Percentiles rank a stretch among this genome's conserved stretches.
Evolutionary conservation across 2,113 vertebrate species (phyloP).

Genomic region (Tetraodon nigroviridis): DNA sequence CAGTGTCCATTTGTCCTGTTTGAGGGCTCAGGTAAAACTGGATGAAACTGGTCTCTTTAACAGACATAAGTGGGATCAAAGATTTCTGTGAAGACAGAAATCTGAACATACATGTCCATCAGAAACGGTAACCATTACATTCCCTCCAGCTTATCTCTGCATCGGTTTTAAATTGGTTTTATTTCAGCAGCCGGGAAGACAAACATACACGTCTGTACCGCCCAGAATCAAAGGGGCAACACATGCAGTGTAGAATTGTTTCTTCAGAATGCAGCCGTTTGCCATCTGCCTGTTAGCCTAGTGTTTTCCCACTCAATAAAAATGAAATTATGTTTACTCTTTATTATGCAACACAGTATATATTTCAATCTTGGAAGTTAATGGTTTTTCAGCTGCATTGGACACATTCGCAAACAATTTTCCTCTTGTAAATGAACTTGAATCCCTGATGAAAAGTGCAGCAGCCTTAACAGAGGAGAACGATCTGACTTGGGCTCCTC

Average conservation of each 20-base stretch:
- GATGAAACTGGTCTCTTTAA: too few relatives aligned
- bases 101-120: too few relatives aligned
- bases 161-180: background rate
- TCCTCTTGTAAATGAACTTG: conserved; percentile 56
- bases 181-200: conserved; percentile 3
- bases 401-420: conserved; percentile 59
- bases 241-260: background rate
- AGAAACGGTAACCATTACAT: too few relatives aligned
- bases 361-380: conserved; percentile 62
- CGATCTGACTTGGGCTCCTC: conserved; percentile 20
- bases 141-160: background rate
- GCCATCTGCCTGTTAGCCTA: conserved; percentile 41
- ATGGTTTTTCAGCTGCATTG: conserved; percentile 57
- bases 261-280: conserved; percentile 8
- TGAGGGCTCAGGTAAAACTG: too few relatives aligned
- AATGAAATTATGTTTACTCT: conserved; percentile 53
- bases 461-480: conserved; percentile 25
- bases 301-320: conserved; percentile 50
- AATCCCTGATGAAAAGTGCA: conserved; percentile 55
- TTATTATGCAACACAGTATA: conserved; percentile 47
- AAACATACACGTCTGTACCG: conserved; percentile 4
- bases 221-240: conserved; percentile 1
- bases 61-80: too few relatives aligned
- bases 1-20: too few relatives aligned
- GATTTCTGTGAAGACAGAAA: too few relatives aligned